Conservation (phyloP, 1,140 invertebrate species). For the Coelopa frigida region DNA sequence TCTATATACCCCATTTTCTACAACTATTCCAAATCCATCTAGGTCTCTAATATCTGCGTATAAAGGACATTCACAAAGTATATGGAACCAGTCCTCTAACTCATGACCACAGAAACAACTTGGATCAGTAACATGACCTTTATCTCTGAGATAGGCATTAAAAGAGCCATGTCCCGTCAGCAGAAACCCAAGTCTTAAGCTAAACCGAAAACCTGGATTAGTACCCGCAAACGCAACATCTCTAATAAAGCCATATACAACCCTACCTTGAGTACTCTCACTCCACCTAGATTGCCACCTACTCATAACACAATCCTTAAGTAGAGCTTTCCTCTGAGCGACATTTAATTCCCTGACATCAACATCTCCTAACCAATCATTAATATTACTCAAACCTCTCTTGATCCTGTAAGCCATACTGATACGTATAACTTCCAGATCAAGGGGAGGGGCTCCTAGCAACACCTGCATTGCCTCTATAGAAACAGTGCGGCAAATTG, state of each 20-base stretch:
- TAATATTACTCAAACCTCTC: neutral
- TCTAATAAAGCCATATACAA: neutral
- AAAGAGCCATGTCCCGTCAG: slow-evolving; percentile 16
- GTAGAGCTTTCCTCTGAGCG: neutral
- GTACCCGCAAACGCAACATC: slow-evolving; percentile 1
- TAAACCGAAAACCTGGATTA: neutral
- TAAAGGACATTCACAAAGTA: too few relatives aligned
- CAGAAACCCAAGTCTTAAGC: neutral
- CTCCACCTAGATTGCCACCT: slow-evolving; percentile 4
- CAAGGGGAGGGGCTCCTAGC: slow-evolving; percentile 4
- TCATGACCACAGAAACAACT: too few relatives aligned
- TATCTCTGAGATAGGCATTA: too few relatives aligned
- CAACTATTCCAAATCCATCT: too few relatives aligned
- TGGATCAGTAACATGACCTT: too few relatives aligned
- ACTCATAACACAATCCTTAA: neutral
- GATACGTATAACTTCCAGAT: slow-evolving; percentile 4
- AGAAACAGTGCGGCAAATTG: slow-evolving; percentile 8
- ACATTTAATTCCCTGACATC: neutral
- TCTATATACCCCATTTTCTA: too few relatives aligned
- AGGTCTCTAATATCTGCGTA: too few relatives aligned
- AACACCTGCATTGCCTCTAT: slow-evolving; percentile 12
- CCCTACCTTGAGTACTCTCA: neutral
- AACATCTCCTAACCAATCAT: neutral
- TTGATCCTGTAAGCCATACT: slow-evolving; percentile 6
- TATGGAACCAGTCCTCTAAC: too few relatives aligned